phyloP scores from a whole-genome alignment of 1,140 invertebrate genomes.

The Caenorhabditis remanei region DNA sequence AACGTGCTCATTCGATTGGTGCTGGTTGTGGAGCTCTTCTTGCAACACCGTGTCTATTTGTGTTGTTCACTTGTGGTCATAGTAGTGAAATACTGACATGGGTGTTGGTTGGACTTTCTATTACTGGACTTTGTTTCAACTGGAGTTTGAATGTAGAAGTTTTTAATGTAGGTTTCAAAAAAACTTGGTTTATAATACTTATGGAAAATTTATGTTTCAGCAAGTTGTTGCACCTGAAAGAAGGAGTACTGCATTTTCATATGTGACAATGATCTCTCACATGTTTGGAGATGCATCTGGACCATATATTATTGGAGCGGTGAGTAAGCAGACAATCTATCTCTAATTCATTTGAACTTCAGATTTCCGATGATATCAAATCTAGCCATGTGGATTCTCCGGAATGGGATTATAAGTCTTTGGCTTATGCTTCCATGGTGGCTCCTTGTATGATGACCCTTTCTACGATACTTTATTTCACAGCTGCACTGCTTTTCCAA shows the following conservation, averaged over 20 bases:
- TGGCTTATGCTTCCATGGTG: constrained; percentile 15
- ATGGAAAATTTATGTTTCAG: constrained; percentile 40
- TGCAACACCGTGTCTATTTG: neutral
- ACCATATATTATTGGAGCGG: constrained; percentile 90
- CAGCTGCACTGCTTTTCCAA: neutral
- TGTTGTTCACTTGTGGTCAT: constrained; percentile 5
- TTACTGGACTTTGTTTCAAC: constrained; percentile 87
- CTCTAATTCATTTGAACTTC: neutral
- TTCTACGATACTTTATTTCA: neutral
- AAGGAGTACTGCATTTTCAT: constrained; percentile 90
- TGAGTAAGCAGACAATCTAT: constrained; percentile 78
- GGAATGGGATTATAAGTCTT: constrained; percentile 40
- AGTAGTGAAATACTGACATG: constrained; percentile 31
- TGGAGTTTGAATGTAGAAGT: constrained; percentile 98
- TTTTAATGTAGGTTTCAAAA: constrained; percentile 84
- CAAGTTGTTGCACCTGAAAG: constrained; percentile 82
- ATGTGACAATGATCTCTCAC: constrained; percentile 92
- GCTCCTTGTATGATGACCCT: neutral
- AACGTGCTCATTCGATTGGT: constrained; percentile 12
- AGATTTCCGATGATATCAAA: constrained; percentile 45
- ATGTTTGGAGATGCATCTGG: constrained; percentile 92
- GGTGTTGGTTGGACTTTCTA: constrained; percentile 79
- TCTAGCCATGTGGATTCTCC: constrained; percentile 17
- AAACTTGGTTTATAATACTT: neutral
- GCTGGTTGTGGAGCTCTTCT: constrained; percentile 9